A percentile compares a stretch with the other conserved stretches of the same genome.
Conservation (phyloP, 2,888 invertebrate genomes). For the Drosophila conformis region DNA sequence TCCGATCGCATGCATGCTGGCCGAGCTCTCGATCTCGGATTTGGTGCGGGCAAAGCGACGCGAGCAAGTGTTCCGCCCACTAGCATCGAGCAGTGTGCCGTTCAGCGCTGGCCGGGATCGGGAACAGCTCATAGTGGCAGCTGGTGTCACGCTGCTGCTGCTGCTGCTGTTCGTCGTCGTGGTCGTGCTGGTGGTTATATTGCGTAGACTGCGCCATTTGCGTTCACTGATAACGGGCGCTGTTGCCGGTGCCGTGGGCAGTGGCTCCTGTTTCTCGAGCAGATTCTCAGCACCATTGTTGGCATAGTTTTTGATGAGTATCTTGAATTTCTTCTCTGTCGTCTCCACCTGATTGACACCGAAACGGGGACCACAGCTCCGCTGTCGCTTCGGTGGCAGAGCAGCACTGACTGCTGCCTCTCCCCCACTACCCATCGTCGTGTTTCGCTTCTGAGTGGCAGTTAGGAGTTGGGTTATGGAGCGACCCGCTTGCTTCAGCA, state of each 20-base stretch:
- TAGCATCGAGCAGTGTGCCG: constrained; percentile 9
- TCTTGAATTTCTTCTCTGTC: constrained; percentile 66
- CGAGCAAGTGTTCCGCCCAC: constrained; percentile 21
- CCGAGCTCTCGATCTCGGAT: constrained; percentile 59
- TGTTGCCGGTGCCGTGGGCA: constrained; percentile 42
- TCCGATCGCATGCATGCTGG: constrained; percentile 74
- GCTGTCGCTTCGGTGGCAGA: constrained; percentile 69
- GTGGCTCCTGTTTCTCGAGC: constrained; percentile 45
- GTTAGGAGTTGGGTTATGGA: constrained; percentile 71
- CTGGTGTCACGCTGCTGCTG: constrained; percentile 1
- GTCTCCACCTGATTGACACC: constrained; percentile 40
- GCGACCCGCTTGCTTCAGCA: constrained; percentile 70
- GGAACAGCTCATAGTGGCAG: constrained; percentile 15
- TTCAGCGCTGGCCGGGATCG: constrained; percentile 32
- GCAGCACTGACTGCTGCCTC: constrained; percentile 36
- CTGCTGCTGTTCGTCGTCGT: not conserved
- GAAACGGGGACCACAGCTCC: constrained; percentile 81
- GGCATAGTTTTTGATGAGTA: constrained; percentile 71
- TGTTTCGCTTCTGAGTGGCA: constrained; percentile 55
- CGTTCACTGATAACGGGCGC: constrained; percentile 56
- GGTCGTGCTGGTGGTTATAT: constrained; percentile 40
- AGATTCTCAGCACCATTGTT: constrained; percentile 39
- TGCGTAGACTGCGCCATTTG: constrained; percentile 69
- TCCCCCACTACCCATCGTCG: constrained; percentile 19
- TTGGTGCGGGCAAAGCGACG: constrained; percentile 67